Percentiles rank a stretch among this genome's conserved stretches.
These are phyloP conservation scores for Zapornia atra DNA, from an alignment of 2,113 vertebrate genomes.

Conservation along the genomic window DNA sequence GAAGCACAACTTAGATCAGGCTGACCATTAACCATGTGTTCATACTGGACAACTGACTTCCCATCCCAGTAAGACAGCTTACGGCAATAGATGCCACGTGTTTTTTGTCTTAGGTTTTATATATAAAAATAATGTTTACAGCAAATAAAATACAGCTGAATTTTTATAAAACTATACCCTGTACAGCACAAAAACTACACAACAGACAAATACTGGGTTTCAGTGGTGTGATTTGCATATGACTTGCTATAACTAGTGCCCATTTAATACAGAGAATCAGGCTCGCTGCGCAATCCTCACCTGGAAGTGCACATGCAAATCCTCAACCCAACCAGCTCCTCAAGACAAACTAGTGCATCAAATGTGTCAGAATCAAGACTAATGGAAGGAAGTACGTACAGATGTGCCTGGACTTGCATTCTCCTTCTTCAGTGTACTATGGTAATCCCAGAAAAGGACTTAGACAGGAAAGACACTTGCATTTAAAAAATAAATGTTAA, in stretches of 20 bases:
- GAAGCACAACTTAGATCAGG: neutral
- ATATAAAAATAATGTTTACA: neutral
- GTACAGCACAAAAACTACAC: neutral
- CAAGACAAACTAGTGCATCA: conserved; percentile 40
- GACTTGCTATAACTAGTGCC: neutral
- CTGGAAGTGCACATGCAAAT: conserved; percentile 51
- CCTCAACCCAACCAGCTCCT: conserved; percentile 31
- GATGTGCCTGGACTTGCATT: conserved; percentile 44
- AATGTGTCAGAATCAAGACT: conserved; percentile 5
- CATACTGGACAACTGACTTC: neutral
- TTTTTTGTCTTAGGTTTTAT: neutral
- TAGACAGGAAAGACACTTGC: neutral
- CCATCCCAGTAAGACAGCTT: neutral
- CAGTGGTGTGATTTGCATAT: neutral
- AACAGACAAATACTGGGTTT: neutral
- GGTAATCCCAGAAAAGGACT: neutral
- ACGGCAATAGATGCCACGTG: neutral
- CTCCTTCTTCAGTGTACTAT: neutral
- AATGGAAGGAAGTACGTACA: neutral
- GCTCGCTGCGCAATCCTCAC: neutral
- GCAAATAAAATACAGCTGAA: neutral
- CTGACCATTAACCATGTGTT: neutral
- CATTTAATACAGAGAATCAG: neutral
- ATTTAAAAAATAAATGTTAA: neutral
- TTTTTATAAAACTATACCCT: neutral